These are phyloP conservation scores for Halictus quadricinctus DNA, from an alignment of 2,888 invertebrate species.

Conservation along the genomic window DNA sequence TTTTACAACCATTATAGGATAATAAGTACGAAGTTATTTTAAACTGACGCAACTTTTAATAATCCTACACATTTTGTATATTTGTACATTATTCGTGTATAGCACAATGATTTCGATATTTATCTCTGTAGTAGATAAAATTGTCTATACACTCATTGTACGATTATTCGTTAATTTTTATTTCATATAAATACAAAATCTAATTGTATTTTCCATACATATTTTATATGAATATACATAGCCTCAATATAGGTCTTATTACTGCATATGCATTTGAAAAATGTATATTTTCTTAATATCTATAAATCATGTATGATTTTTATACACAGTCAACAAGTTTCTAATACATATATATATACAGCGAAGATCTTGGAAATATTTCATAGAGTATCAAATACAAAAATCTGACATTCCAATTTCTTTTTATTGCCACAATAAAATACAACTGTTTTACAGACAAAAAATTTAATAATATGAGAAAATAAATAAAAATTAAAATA, in stretches of 20 bases:
- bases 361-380: slow-evolving; percentile 17
- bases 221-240: slow-evolving; percentile 61
- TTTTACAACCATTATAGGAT: slow-evolving; percentile 33
- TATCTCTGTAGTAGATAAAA: slow-evolving; percentile 42
- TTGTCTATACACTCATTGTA: slow-evolving; percentile 52
- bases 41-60: slow-evolving; percentile 40
- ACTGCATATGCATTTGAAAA: slow-evolving; percentile 50
- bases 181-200: slow-evolving; percentile 57
- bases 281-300: slow-evolving; percentile 28
- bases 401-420: slow-evolving; percentile 64
- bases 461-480: slow-evolving; percentile 48
- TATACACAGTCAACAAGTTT: slow-evolving; percentile 22
- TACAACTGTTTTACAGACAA: slow-evolving; percentile 58
- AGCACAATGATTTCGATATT: slow-evolving; percentile 49
- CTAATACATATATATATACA: slow-evolving; percentile 12
- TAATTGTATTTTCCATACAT: slow-evolving; percentile 59
- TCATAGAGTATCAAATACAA: slow-evolving; percentile 35
- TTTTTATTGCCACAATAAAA: slow-evolving; percentile 67
- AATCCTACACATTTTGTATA: slow-evolving; percentile 50
- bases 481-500: slow-evolving; percentile 50
- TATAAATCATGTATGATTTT: slow-evolving; percentile 33
- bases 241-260: slow-evolving; percentile 49
- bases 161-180: slow-evolving; percentile 55
- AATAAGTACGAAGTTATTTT: slow-evolving; percentile 37
- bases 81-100: slow-evolving; percentile 57